Conservation (phyloP, 2,797 vertebrate species). For the Aselliscus stoliczkanus region DNA sequence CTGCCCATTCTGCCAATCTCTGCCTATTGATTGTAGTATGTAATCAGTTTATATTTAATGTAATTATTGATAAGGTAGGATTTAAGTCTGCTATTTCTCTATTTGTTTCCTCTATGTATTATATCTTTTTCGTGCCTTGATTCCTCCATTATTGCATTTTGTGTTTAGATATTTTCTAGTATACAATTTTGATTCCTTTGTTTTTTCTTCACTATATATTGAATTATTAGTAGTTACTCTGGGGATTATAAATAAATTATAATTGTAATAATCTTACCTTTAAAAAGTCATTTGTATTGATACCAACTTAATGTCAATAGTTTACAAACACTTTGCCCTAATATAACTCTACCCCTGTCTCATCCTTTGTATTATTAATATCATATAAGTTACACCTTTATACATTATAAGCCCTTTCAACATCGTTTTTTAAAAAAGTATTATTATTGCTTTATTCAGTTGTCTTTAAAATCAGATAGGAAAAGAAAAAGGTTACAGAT, state of each 20-base stretch:
- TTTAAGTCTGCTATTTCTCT: not conserved
- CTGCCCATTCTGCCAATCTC: not conserved
- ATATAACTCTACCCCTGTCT: not conserved
- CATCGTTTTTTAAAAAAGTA: not conserved
- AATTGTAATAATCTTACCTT: not conserved
- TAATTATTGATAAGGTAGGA: not conserved
- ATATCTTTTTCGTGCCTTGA: no score
- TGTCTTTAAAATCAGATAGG: not conserved
- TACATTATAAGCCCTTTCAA: not conserved
- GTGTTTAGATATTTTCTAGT: not conserved
- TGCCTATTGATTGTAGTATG: not conserved
- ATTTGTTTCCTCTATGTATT: not conserved
- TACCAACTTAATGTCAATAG: not conserved
- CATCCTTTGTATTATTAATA: not conserved
- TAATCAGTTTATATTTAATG: not conserved
- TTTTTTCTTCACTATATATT: not conserved
- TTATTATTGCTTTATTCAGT: not conserved
- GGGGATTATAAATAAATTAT: not conserved
- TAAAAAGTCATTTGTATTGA: not conserved
- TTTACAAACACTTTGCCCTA: not conserved
- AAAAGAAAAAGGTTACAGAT: not conserved
- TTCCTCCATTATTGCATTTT: not conserved
- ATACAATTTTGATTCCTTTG: not conserved
- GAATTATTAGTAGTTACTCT: not conserved
- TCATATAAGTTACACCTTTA: not conserved